phyloP scores from a whole-genome alignment of 2,113 vertebrate species.

The Hemibagrus wyckioides region DNA sequence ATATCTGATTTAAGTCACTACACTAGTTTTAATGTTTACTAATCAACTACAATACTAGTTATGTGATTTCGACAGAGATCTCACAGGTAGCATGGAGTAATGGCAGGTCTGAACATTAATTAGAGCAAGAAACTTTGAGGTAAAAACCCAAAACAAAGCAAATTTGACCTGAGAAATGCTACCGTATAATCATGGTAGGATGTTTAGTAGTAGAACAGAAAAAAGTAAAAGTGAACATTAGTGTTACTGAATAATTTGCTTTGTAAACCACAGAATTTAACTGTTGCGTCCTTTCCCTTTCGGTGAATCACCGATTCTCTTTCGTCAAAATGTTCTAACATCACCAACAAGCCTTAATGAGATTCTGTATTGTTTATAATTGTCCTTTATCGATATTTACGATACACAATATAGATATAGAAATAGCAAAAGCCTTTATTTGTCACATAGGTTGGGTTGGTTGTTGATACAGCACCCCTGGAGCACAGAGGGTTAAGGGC shows the following conservation, averaged over 20 bases:
- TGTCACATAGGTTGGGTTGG: too few relatives aligned
- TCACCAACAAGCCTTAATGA: not conserved
- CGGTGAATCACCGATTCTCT: not conserved
- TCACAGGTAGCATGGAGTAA: too few relatives aligned
- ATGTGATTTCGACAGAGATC: too few relatives aligned
- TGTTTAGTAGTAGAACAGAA: not conserved
- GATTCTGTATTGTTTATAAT: not conserved
- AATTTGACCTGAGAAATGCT: not conserved
- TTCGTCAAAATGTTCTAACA: too few relatives aligned
- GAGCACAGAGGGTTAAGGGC: too few relatives aligned
- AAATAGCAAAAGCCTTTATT: too few relatives aligned
- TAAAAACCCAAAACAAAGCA: not conserved
- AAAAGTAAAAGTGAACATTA: not conserved
- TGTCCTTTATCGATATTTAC: not conserved
- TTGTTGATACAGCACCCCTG: too few relatives aligned
- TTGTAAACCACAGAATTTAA: not conserved
- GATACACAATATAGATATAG: not conserved
- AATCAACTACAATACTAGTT: too few relatives aligned
- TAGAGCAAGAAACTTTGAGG: not conserved
- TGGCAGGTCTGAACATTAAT: not conserved
- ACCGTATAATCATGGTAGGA: not conserved
- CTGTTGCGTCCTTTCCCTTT: not conserved
- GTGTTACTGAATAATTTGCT: not conserved
- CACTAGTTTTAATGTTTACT: too few relatives aligned
- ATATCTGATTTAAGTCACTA: not conserved